A percentile compares a stretch with the other conserved stretches of the same genome.
These are phyloP conservation scores for Limnephilus lunatus DNA, from an alignment of 2,888 invertebrate species.

Conservation along the genomic window DNA sequence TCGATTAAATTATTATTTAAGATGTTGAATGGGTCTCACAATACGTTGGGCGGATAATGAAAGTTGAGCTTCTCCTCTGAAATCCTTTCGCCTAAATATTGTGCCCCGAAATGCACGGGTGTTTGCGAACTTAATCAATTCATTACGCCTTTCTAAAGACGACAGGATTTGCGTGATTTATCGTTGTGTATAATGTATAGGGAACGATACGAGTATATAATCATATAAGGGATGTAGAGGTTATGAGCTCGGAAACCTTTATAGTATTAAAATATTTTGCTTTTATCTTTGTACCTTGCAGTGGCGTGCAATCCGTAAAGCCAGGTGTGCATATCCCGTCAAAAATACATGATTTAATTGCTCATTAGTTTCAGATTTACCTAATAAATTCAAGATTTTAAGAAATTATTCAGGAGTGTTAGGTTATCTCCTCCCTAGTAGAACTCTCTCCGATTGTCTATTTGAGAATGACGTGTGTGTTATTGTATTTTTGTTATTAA, in stretches of 20 bases:
- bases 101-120: slow-evolving; percentile 3
- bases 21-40: slow-evolving; percentile 49
- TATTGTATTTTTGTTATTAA: background rate
- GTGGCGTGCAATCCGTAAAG: background rate
- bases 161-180: slow-evolving; percentile 27
- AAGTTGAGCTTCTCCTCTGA: background rate
- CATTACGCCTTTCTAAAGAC: slow-evolving; percentile 6
- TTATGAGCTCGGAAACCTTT: background rate
- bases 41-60: slow-evolving; percentile 32
- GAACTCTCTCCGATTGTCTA: background rate
- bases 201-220: background rate
- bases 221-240: background rate
- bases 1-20: slow-evolving; percentile 49
- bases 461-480: background rate
- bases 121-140: slow-evolving; percentile 26
- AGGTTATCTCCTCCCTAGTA: background rate
- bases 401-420: background rate
- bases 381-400: background rate
- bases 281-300: background rate
- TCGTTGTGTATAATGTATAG: slow-evolving; percentile 2
- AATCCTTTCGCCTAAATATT: slow-evolving; percentile 22
- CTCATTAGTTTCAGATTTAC: background rate
- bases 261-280: background rate
- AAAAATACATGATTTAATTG: background rate
- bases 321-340: background rate